Conservation (phyloP, 2,113 vertebrate species). For the Apus apus region DNA sequence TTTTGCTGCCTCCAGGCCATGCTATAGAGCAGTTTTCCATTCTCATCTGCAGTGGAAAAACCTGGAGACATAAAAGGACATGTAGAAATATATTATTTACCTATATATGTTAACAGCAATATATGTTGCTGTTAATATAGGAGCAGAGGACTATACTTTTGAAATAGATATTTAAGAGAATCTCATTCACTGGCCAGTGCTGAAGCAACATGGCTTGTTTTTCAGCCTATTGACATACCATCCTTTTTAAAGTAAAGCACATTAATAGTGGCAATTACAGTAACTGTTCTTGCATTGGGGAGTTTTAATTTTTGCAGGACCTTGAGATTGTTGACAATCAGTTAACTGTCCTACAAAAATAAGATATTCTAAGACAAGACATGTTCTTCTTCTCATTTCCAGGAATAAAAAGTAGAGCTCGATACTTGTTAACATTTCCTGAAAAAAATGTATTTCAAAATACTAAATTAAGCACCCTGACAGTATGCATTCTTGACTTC, state of each 20-base stretch:
- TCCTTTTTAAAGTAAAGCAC: not conserved
- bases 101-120: not conserved
- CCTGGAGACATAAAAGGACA: not conserved
- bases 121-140: too few species aligned
- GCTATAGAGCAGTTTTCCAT: not conserved
- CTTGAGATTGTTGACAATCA: not conserved
- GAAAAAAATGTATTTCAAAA: not conserved
- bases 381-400: not conserved
- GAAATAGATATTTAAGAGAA: not conserved
- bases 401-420: not conserved
- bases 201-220: not conserved
- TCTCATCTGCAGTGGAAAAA: not conserved
- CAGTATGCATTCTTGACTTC: not conserved
- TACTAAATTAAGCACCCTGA: not conserved
- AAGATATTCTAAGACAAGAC: not conserved
- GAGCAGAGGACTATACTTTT: not conserved
- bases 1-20: not conserved
- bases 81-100: constrained; percentile 11
- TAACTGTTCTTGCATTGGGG: not conserved
- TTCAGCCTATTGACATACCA: not conserved
- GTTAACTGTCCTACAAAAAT: not conserved
- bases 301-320: not conserved
- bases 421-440: not conserved
- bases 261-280: not conserved
- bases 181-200: not conserved